Conservation (phyloP, 2,888 invertebrate genomes). For the Brachyptera putata region DNA sequence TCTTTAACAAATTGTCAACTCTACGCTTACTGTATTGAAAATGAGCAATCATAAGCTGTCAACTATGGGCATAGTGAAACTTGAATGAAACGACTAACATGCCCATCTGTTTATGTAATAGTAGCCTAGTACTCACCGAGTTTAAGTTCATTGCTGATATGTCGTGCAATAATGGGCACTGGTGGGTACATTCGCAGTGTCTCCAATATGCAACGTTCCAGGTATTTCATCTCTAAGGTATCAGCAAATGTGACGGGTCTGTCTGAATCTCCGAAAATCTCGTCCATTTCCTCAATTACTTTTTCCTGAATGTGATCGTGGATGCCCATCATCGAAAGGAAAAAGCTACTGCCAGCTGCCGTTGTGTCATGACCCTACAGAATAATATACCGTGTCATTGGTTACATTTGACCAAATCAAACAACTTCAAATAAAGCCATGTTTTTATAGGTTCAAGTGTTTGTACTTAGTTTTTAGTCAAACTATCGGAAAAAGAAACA, state of each 20-base stretch:
- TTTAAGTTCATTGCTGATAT: constrained; percentile 64
- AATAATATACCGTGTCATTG: no score
- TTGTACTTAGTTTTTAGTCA: no score
- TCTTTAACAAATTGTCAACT: no score
- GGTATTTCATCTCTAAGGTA: constrained; percentile 79
- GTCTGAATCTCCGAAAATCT: constrained; percentile 71
- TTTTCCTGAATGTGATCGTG: constrained; percentile 75
- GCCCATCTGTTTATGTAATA: no score
- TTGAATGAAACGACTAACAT: no score
- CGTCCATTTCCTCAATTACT: constrained; percentile 67
- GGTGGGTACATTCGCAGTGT: constrained; percentile 75
- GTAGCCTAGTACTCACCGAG: constrained; percentile 54
- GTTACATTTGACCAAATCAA: no score
- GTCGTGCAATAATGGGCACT: constrained; percentile 71
- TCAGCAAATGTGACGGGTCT: constrained; percentile 75
- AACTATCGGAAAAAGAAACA: no score
- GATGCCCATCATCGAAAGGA: constrained; percentile 74
- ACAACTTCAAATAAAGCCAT: no score
- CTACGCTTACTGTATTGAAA: no score
- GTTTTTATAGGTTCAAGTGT: no score
- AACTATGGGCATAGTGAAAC: no score
- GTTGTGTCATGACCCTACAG: constrained; percentile 74
- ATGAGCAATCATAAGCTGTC: no score
- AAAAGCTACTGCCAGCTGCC: constrained; percentile 83
- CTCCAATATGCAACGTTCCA: constrained; percentile 77